Evolutionary conservation across 2,113 vertebrate genomes (phyloP).

Genomic region (Excalfactoria chinensis): DNA sequence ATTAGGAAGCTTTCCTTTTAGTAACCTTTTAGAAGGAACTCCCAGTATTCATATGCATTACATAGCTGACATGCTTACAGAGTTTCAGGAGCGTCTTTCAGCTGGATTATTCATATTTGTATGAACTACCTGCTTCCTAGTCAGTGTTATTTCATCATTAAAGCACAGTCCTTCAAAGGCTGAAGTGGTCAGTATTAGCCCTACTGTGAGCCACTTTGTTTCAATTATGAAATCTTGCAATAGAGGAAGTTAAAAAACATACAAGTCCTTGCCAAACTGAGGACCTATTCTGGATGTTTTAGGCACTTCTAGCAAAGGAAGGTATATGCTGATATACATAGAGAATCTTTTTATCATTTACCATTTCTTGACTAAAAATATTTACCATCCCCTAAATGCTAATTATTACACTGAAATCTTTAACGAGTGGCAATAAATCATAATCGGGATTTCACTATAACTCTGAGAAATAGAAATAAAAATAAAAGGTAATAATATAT

Average conservation of each 20-base stretch:
- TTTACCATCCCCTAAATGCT: not conserved
- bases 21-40: not conserved
- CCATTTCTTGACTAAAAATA: slow-evolving; percentile 31
- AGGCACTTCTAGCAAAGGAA: not conserved
- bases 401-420: slow-evolving; percentile 49
- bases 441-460: slow-evolving; percentile 36
- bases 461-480: slow-evolving; percentile 71
- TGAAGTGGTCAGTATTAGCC: not conserved
- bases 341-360: not conserved
- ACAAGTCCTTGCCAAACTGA: not conserved
- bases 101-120: not conserved
- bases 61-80: not conserved
- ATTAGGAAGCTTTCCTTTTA: not conserved
- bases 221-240: not conserved
- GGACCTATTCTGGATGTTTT: not conserved
- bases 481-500: slow-evolving; percentile 65
- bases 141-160: not conserved
- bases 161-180: not conserved
- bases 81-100: not conserved
- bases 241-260: not conserved
- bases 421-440: slow-evolving; percentile 13
- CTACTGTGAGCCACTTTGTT: not conserved
- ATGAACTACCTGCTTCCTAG: not conserved
- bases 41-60: not conserved
- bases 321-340: not conserved